A percentile compares a stretch with the other conserved stretches of the same genome.
phyloP scores from a whole-genome alignment of 2,797 vertebrate genomes.

The Bradypodion ventrale region DNA sequence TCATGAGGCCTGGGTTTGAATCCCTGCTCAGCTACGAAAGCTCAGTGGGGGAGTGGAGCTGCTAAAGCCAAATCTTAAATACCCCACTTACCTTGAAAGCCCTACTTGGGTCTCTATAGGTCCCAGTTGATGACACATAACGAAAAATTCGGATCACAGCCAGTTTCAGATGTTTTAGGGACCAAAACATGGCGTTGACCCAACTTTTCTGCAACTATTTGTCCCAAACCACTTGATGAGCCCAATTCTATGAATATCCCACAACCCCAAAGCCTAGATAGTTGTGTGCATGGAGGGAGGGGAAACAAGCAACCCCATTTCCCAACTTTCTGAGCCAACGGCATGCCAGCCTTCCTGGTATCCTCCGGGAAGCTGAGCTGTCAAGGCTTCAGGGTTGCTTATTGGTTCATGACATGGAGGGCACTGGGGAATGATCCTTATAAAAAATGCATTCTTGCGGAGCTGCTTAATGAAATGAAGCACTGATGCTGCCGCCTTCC shows the following conservation, averaged over 20 bases:
- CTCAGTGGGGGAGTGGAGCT: no score
- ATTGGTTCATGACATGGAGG: not conserved
- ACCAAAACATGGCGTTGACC: not conserved
- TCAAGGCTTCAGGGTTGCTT: not conserved
- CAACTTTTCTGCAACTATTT: not conserved
- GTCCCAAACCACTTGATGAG: not conserved
- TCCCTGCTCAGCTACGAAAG: no score
- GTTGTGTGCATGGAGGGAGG: not conserved
- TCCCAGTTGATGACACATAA: no score
- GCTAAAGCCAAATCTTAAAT: no score
- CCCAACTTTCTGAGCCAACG: not conserved
- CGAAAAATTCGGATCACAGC: no score
- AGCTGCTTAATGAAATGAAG: conserved; percentile 29
- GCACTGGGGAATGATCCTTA: not conserved
- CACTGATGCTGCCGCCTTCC: not conserved
- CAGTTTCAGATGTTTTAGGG: not conserved
- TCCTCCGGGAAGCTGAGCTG: not conserved
- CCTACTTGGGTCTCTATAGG: no score
- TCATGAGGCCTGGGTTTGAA: no score
- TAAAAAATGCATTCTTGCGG: conserved; percentile 9
- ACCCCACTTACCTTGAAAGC: no score
- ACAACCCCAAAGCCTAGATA: not conserved
- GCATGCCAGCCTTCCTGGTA: not conserved
- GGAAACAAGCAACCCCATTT: no score
- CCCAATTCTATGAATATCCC: no score